Conservation (phyloP, 2,113 vertebrate species). For the Bufo gargarizans region DNA sequence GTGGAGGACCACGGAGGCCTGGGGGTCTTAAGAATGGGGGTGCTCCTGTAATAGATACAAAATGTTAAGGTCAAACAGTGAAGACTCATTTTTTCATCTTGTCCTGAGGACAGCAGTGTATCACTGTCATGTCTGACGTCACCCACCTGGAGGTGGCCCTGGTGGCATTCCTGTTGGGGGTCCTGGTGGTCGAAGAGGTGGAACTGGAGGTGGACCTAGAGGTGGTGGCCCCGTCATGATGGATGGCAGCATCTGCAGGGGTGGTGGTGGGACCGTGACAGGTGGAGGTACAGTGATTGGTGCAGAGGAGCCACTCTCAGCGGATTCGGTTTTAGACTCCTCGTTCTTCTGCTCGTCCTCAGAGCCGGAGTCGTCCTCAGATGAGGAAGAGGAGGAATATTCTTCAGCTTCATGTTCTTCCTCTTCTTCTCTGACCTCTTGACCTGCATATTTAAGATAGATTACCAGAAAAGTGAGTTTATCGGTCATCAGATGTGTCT, state of each 20-base stretch:
- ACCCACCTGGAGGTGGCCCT: slow-evolving; percentile 91
- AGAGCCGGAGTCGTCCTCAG: slow-evolving; percentile 88
- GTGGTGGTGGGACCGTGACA: slow-evolving; percentile 73
- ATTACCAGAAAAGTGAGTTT: not conserved
- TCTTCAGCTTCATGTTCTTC: slow-evolving; percentile 88
- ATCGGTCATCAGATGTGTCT: too few relatives aligned
- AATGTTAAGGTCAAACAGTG: too few relatives aligned
- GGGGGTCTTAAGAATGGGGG: slow-evolving; percentile 95
- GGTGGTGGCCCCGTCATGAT: slow-evolving; percentile 94
- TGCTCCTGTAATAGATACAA: slow-evolving; percentile 76
- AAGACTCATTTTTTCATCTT: too few relatives aligned
- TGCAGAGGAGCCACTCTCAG: slow-evolving; percentile 59
- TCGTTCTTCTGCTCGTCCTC: slow-evolving; percentile 83
- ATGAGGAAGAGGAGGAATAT: slow-evolving; percentile 77
- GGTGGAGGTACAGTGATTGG: slow-evolving; percentile 67
- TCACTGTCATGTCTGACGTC: not conserved
- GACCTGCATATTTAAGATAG: slow-evolving; percentile 74
- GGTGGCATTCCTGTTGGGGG: slow-evolving; percentile 94
- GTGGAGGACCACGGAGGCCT: slow-evolving; percentile 88
- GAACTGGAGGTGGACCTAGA: slow-evolving; percentile 89
- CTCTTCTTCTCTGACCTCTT: slow-evolving; percentile 91
- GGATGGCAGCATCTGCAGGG: slow-evolving; percentile 86
- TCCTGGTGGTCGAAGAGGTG: slow-evolving; percentile 90
- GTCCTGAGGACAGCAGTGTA: too few relatives aligned
- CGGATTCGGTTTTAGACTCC: slow-evolving; percentile 67